Conservation (phyloP, 1,140 invertebrate species). For the Diprion similis region DNA sequence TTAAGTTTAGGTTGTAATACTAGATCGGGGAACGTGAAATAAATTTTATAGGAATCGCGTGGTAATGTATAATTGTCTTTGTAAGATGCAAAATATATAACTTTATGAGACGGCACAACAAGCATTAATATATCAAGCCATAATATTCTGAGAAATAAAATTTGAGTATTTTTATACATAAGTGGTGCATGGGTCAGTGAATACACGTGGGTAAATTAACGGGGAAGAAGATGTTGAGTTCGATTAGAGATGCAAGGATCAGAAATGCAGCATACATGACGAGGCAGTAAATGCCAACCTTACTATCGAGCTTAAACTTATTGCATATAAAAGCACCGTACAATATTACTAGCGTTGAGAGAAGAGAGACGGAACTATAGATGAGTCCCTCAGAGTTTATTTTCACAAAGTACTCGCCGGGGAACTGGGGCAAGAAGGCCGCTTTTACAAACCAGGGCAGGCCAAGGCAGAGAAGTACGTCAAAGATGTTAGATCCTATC, state of each 20-base stretch:
- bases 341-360: constrained; percentile 79
- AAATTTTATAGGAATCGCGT: no score
- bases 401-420: constrained; percentile 73
- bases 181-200: constrained; percentile 33
- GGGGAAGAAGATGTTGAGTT: constrained; percentile 85
- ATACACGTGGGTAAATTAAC: constrained; percentile 81
- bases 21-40: no score
- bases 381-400: constrained; percentile 85
- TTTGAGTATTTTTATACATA: neutral
- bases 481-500: constrained; percentile 88
- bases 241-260: constrained; percentile 79
- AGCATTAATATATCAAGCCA: neutral
- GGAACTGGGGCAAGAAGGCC: constrained; percentile 71
- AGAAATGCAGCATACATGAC: constrained; percentile 80
- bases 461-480: constrained; percentile 85
- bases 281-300: constrained; percentile 78
- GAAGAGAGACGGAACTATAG: constrained; percentile 80
- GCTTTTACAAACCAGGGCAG: constrained; percentile 89
- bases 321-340: constrained; percentile 76
- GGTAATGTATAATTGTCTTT: neutral
- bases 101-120: neutral
- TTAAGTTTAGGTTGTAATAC: no score
- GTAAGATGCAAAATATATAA: constrained; percentile 19
- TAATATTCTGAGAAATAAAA: constrained; percentile 7
- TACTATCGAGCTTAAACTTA: constrained; percentile 79